phyloP scores from a whole-genome alignment of 2,888 invertebrate genomes.

The Ectemnius lituratus region DNA sequence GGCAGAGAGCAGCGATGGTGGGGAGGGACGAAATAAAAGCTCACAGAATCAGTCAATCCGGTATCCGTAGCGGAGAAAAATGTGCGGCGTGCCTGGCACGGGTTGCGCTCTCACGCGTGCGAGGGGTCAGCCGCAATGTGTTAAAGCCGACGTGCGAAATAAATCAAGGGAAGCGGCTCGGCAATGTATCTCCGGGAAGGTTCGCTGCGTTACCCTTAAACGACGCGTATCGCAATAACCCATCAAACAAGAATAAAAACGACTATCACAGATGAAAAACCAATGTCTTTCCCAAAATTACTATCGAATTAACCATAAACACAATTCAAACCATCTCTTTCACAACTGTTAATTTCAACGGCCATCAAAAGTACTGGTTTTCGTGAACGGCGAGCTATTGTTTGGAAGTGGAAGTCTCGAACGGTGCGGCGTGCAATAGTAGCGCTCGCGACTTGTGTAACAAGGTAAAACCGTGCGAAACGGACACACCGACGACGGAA shows the following conservation, averaged over 20 bases:
- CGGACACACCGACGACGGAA: constrained; percentile 20
- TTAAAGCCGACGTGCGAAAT: constrained; percentile 8
- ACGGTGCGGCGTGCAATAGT: constrained; percentile 16
- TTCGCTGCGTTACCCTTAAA: too few relatives aligned
- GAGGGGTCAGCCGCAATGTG: constrained; percentile 1
- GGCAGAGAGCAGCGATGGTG: too few relatives aligned
- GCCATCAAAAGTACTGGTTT: not conserved
- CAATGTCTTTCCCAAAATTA: too few relatives aligned
- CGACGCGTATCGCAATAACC: too few relatives aligned
- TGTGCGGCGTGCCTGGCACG: not conserved
- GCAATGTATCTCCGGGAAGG: not conserved
- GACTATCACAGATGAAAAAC: too few relatives aligned
- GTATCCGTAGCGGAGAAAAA: not conserved
- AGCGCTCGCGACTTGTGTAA: constrained; percentile 9
- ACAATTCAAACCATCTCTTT: not conserved
- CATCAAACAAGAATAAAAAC: too few relatives aligned
- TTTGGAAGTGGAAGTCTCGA: constrained; percentile 23
- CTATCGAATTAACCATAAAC: not conserved
- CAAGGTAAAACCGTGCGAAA: constrained; percentile 37
- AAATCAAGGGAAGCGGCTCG: not conserved
- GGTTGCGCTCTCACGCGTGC: not conserved
- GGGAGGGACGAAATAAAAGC: too few relatives aligned
- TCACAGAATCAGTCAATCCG: too few relatives aligned
- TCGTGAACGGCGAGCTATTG: constrained; percentile 8
- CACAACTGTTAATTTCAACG: not conserved